These are phyloP conservation scores for Tortrix viridana DNA, from an alignment of 2,888 invertebrate genomes.

Conservation along the genomic window DNA sequence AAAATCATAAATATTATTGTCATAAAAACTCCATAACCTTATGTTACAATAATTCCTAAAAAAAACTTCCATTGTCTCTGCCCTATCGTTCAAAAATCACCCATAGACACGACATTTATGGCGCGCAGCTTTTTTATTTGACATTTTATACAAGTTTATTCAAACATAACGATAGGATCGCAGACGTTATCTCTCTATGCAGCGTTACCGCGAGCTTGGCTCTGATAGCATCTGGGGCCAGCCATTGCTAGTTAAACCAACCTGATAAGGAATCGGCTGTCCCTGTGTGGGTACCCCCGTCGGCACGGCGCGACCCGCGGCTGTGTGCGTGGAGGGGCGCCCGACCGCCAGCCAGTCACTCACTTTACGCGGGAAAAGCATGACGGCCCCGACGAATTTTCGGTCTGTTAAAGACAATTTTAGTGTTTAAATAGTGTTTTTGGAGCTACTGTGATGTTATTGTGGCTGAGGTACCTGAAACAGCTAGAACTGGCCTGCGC, in stretches of 20 bases:
- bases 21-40: constrained; percentile 4
- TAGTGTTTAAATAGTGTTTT: constrained; percentile 42
- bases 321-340: constrained; percentile 71
- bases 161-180: constrained; percentile 81
- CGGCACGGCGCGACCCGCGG: constrained; percentile 45
- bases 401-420: constrained; percentile 50
- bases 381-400: constrained; percentile 66
- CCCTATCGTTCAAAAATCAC: constrained; percentile 67
- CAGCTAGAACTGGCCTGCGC: constrained; percentile 76
- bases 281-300: constrained; percentile 61
- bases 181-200: constrained; percentile 84
- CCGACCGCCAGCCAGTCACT: constrained; percentile 76
- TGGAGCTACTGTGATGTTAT: constrained; percentile 70
- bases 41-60: constrained; percentile 10
- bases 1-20: too few relatives aligned
- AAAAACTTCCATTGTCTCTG: constrained; percentile 35
- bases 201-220: constrained; percentile 82
- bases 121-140: constrained; percentile 81
- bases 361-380: constrained; percentile 80
- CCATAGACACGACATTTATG: constrained; percentile 71
- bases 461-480: constrained; percentile 79
- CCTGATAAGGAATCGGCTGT: constrained; percentile 77
- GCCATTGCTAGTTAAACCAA: constrained; percentile 83
- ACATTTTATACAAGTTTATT: constrained; percentile 85
- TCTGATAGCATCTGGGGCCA: constrained; percentile 80